These are phyloP conservation scores for Mallateleia sp. DNA, from an alignment of 2,888 invertebrate species.

Conservation along the genomic window DNA sequence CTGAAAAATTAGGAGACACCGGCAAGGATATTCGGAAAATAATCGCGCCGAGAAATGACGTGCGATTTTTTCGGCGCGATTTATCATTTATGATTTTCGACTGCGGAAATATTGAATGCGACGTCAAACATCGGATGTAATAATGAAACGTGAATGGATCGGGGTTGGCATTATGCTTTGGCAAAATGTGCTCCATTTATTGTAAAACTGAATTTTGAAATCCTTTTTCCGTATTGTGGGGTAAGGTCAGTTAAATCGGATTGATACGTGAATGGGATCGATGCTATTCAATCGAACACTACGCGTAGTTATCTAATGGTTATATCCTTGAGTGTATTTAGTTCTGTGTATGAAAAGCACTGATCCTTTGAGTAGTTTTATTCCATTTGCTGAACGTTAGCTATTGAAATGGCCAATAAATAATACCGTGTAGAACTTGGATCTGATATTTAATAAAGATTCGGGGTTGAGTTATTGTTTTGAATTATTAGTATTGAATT, in stretches of 20 bases:
- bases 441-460: background rate
- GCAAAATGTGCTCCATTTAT: background rate
- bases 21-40: too few species aligned
- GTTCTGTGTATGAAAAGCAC: conserved; percentile 27
- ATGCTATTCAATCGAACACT: conserved; percentile 40
- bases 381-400: background rate
- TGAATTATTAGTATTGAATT: too few species aligned
- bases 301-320: conserved; percentile 3
- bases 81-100: too few species aligned
- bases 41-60: too few species aligned
- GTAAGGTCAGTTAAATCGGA: conserved; percentile 41
- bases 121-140: background rate
- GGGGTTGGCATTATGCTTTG: background rate
- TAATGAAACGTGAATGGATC: background rate
- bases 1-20: too few species aligned
- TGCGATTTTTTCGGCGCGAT: too few species aligned
- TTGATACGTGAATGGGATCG: conserved; percentile 34
- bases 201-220: too few species aligned
- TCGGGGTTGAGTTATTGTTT: too few species aligned
- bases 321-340: conserved; percentile 25
- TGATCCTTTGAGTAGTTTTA: conserved; percentile 20
- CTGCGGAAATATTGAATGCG: too few species aligned
- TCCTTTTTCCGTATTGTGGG: too few species aligned
- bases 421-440: too few species aligned
- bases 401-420: background rate